Percentiles rank a stretch among this genome's conserved stretches.
These are phyloP conservation scores for Pseudomyrmex flavicornis DNA, from an alignment of 1,140 invertebrate species.

Conservation along the genomic window DNA sequence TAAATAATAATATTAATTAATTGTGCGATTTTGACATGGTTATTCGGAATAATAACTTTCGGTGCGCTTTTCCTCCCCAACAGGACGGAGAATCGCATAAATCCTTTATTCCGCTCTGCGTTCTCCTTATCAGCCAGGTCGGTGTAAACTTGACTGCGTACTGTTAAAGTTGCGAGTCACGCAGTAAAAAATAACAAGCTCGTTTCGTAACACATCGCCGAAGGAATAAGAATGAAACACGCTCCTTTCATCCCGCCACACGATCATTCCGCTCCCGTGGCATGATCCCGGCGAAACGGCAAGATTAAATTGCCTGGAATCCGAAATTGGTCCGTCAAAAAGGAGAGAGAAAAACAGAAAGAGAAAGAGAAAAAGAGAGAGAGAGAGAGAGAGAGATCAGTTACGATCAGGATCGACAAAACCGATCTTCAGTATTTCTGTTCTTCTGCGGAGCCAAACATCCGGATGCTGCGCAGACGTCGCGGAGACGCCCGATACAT, in stretches of 20 bases:
- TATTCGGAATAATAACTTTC: slow-evolving; percentile 1
- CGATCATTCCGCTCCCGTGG: slow-evolving; percentile 29
- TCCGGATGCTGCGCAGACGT: not conserved
- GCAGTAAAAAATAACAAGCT: slow-evolving; percentile 81
- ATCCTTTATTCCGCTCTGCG: slow-evolving; percentile 52
- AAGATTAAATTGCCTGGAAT: slow-evolving; percentile 79
- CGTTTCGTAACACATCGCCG: slow-evolving; percentile 47
- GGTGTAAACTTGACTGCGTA: slow-evolving; percentile 64
- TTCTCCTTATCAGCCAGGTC: slow-evolving; percentile 57
- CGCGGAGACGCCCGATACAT: not conserved
- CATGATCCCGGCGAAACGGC: slow-evolving; percentile 53
- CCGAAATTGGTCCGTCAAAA: slow-evolving; percentile 70
- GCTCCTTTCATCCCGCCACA: slow-evolving; percentile 57
- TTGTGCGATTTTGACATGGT: not conserved
- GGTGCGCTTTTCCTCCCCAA: not conserved
- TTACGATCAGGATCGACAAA: slow-evolving; percentile 25
- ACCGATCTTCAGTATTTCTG: slow-evolving; percentile 48
- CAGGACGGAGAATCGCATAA: slow-evolving; percentile 46
- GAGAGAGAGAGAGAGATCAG: slow-evolving; percentile 5
- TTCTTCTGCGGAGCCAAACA: slow-evolving; percentile 3
- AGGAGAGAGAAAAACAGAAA: not conserved
- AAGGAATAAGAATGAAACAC: slow-evolving; percentile 49
- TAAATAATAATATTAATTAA: slow-evolving; percentile 1
- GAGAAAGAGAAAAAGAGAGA: too few species aligned
- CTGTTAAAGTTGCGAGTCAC: slow-evolving; percentile 57